Base-by-base conservation (phyloP, 2,113 vertebrate species). In the Brachypodius melanocephalos region DNA sequence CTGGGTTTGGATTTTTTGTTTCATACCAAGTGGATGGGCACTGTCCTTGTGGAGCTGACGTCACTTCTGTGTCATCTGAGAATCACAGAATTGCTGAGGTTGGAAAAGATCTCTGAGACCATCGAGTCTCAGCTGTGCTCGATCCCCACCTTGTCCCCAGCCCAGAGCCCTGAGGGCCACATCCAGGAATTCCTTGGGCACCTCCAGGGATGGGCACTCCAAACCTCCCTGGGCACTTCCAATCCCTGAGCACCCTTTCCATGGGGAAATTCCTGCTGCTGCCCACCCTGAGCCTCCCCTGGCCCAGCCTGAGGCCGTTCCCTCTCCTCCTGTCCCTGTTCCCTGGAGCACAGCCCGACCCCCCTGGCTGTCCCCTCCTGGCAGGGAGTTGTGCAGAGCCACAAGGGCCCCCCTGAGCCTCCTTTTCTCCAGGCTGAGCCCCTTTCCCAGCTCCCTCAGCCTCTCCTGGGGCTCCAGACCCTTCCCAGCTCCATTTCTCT, bases 1-100 rank as follows among this genome's bases (percentile, higher is more conserved):
- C 65, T 38, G 46, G 10, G 25, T 11, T 21, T 48, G 59, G 25
- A 4, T 7, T 51, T n/a, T 8, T 20, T 46, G 5, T 63, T 34
- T 52, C 46, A 1, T 12, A 1, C 20, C 2, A 7, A 10, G 62
- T 8, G 42, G 8, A 5, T 34, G 72, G 43, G 46, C 16, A 29
- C 15, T 43, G 36, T 8, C 49, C n/a, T 1, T 2, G 1, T 31
- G 22, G 32, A 63, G 32, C 74, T 79, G 51, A 5, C 59, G 67
- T 22, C 28, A 36, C 8, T 58, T 61, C 36, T 7, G 4, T 14
- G 51, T 46, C 36, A 20, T 14, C 13, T 15, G 25, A 26, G 51
- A 49, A n/a, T n/a, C 8, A 2, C 0, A 0, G 73, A 3, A 18
- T 65, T 22, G 4, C 18, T 45, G 36, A 51, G 43, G 9, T 0